Evolutionary conservation across 2,113 vertebrate genomes (phyloP), one percentile per base, ranked within the genome.

Genomic region (Ascaphus truei): DNA sequence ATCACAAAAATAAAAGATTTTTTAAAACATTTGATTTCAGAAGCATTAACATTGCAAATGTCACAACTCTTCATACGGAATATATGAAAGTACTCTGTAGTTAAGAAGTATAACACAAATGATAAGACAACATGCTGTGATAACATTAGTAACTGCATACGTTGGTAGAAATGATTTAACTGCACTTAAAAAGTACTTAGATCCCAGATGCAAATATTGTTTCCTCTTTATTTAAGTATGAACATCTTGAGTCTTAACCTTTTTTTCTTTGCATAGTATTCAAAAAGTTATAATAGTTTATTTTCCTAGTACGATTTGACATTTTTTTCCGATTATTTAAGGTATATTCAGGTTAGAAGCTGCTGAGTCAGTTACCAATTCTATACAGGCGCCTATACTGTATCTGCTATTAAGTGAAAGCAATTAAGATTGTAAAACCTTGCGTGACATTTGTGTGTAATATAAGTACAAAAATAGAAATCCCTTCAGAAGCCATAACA

Each of bases 1-100:
- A 39, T 4, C 15, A 20, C 47, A 61, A 25, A 71, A 71, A 41
- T 37, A 71, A 45, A 61, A 61, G 16, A 41, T 52, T 71, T 68
- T 71, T 41, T n/a, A n/a, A 52, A 71, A 71, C 57, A 71, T 71
- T 61, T 51, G 56, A 52, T 52, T 37, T 61, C 20, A 47, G 41
- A 31, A 71, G 23, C 52, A 71, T 71, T 61, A 71, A 71, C 45
- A 71, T 41, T 61, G 43, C 56, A 71, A 61, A 71, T 71, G 53
- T 71, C 57, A 58, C 57, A 51, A 51, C 67, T 71, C 67, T 61
- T 71, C 57, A 52, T 34, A 23, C 8, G 60, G 47, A 61, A 61
- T 61, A 39, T 52, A 61, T 52, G 18, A 71, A 71, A 71, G 53
- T 56, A 27, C 53, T 37, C 37, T 37, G 65, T 68, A 59, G 65